These are phyloP conservation scores for Galaxias olidus DNA, from an alignment of 2,797 vertebrate species.

Conservation along the genomic window DNA sequence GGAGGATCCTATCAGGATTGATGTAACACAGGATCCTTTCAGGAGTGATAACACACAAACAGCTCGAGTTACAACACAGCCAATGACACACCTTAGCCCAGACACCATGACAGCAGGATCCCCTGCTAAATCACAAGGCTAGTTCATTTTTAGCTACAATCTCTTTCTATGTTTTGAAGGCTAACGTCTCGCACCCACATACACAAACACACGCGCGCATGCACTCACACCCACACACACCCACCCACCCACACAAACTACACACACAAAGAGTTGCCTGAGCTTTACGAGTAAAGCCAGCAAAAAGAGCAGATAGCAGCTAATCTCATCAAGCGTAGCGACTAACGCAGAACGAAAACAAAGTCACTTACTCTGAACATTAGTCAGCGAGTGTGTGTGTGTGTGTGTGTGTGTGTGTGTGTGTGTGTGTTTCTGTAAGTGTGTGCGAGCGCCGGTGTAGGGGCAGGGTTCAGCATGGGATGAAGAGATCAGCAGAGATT, in stretches of 20 bases:
- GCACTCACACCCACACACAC: background rate
- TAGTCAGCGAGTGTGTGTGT: constrained; percentile 26
- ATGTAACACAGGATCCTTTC: no score
- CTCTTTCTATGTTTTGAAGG: no score
- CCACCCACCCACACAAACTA: constrained; percentile 44
- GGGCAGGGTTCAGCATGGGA: constrained; percentile 16
- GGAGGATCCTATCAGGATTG: no score
- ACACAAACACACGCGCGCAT: background rate
- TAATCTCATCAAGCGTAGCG: constrained; percentile 63
- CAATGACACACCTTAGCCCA: no score
- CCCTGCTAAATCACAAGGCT: no score
- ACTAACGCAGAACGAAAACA: constrained; percentile 70
- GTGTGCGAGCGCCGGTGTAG: background rate
- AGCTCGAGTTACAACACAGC: no score
- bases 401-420: background rate
- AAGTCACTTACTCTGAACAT: constrained; percentile 53
- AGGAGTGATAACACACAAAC: no score
- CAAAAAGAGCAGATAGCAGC: constrained; percentile 43
- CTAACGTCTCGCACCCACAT: constrained; percentile 2
- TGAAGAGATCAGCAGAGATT: constrained; percentile 32
- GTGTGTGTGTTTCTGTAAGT: constrained; percentile 7
- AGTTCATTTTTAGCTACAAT: no score
- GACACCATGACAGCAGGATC: no score
- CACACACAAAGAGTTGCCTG: constrained; percentile 9
- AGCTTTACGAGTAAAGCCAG: constrained; percentile 63